A percentile compares a stretch with the other conserved stretches of the same genome.
Conservation (phyloP, 2,113 vertebrate genomes). For the Etheostoma cragini region DNA sequence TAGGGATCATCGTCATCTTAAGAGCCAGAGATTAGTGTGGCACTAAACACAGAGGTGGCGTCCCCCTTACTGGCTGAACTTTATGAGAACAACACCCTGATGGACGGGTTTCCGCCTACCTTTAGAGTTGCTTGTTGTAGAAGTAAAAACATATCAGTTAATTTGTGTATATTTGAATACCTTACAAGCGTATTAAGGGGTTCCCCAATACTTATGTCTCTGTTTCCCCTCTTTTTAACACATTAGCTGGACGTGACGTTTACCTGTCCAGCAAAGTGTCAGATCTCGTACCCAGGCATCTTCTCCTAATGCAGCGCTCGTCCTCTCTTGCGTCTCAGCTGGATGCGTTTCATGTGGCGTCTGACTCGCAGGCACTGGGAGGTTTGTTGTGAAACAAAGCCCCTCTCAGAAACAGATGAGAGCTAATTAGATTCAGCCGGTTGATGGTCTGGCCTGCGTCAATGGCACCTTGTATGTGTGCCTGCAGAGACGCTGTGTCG, state of each 20-base stretch:
- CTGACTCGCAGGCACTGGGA: slow-evolving; percentile 36
- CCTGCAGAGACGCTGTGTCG: slow-evolving; percentile 40
- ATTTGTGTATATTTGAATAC: too few species aligned
- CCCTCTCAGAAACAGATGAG: slow-evolving; percentile 67
- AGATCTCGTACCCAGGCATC: neutral
- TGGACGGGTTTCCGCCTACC: too few species aligned
- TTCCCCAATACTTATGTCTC: neutral
- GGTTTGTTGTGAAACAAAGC: slow-evolving; percentile 70
- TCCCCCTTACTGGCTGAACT: too few species aligned
- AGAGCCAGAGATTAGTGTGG: neutral
- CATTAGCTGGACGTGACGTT: neutral
- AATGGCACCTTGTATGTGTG: slow-evolving; percentile 57
- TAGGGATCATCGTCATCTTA: neutral
- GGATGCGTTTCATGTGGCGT: slow-evolving; percentile 35
- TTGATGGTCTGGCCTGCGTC: slow-evolving; percentile 60
- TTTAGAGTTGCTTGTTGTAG: neutral
- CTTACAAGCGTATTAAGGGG: neutral
- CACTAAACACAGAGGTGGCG: neutral
- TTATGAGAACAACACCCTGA: too few species aligned
- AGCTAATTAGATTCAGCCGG: slow-evolving; percentile 74
- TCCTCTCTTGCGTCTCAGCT: slow-evolving; percentile 5
- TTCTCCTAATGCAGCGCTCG: neutral
- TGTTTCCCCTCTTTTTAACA: neutral
- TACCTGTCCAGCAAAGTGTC: neutral
- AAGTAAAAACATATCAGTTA: neutral